Evolutionary conservation across 53 echinoderm and acorn worm genomes (phyloP), one percentile per base, ranked within the genome.

Genomic region (Apostichopus leukothele): DNA sequence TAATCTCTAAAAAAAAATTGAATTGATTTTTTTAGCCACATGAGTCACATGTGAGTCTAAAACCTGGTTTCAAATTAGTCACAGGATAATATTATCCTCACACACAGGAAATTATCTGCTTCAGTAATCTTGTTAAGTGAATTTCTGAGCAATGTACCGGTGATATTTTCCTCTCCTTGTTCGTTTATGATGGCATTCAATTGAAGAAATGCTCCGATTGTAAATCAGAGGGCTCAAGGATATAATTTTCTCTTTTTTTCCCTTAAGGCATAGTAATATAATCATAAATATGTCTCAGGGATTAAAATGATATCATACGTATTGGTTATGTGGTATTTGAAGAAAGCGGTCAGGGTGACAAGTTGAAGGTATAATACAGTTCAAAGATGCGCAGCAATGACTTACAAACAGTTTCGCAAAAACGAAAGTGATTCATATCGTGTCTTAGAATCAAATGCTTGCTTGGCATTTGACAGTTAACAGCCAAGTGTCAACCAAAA

Each of bases 1-100:
- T 63, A 13, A 63, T 63, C 63, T 16, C 63, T 52, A 53, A 79
- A 52, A 79, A 51, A 39, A 39, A 39, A 39, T 39, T 39, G 39
- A 39, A 79, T n/a, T 54, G 59, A 23, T 13, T 59, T 81, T 81
- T 55, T 59, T 23, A 50, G 54, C 19, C 19, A 55, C 81, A 81
- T 81, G 81, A 81, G 81, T 81, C 81, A 81, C 23, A 55, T 81
- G 25, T 54, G 20, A 22, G n/a, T 39, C 39, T 55, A 12, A 23
- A 81, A 81, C 59, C 81, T 81, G 55, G 60, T 57, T 22, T 54
- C 39, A 59, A 54, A 81, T 81, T 81, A 81, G 55, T 81, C 81
- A 81, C 59, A 9, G 54, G 21, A 81, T 81, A 54, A 81, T 59
- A 81, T 81, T 81, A 14, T 81, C 54, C 59, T 20, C 81, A 54